These are phyloP conservation scores for human DNA, from an alignment of 2,113 vertebrate genomes.

Conservation along the genomic window GRCh38 chrX:42347501-42348000, in stretches of 20 bases:
- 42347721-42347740: neutral
- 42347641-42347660: neutral
- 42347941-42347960: neutral
- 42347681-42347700: neutral
- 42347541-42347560: neutral
- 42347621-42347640: neutral
- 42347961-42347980: neutral
- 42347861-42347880: neutral
- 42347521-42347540: neutral
- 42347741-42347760: neutral
- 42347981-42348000: neutral
- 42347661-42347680: neutral
- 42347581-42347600: constrained; percentile 2
- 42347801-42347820: neutral
- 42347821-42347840: neutral
- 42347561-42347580: neutral
- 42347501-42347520: neutral
- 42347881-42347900: neutral
- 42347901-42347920: neutral
- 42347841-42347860: neutral
- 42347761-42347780: neutral
- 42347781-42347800: neutral
- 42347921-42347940: neutral
- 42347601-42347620: neutral
- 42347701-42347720: neutral